These are phyloP conservation scores for Rhopilema esculentum DNA, from an alignment of 30 jellyfish, hydroid and myxozoan genomes.

Conservation along the genomic window DNA sequence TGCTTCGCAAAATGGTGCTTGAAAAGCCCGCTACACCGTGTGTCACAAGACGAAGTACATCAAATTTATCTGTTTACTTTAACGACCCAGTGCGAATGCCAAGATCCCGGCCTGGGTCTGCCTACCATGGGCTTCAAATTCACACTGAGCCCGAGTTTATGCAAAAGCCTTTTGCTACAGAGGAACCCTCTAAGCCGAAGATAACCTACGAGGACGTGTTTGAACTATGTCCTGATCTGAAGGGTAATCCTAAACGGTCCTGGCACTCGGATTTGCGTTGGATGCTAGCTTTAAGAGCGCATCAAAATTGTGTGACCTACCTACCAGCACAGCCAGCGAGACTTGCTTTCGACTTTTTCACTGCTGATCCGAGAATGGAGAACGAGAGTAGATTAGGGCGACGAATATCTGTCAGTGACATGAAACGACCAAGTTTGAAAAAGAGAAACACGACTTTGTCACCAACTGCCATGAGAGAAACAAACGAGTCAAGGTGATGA, in stretches of 20 bases:
- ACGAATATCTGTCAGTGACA: constrained; percentile 23
- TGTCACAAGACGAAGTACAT: background rate
- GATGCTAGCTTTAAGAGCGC: constrained; percentile 77
- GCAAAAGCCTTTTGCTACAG: constrained; percentile 5
- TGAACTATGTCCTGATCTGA: constrained; percentile 71
- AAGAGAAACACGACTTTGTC: constrained; percentile 39
- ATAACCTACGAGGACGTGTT: constrained; percentile 56
- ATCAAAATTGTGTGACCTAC: constrained; percentile 39
- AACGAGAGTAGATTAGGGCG: constrained; percentile 29
- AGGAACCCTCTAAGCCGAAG: background rate
- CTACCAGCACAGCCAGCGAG: constrained; percentile 62
- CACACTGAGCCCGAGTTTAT: too few relatives aligned
- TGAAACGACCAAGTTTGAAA: constrained; percentile 42
- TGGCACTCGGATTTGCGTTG: constrained; percentile 61
- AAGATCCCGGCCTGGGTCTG: constrained; percentile 41
- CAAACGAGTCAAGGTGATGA: background rate
- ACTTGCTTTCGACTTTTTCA: background rate
- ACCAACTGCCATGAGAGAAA: constrained; percentile 8
- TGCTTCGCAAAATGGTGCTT: background rate
- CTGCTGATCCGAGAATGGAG: constrained; percentile 26
- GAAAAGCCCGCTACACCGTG: constrained; percentile 7
- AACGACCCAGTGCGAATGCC: background rate
- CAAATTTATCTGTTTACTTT: constrained; percentile 14
- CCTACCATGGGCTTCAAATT: too few relatives aligned
- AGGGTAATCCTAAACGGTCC: constrained; percentile 4